Base-by-base conservation (phyloP, 2,113 vertebrate species). In the Pseudorhombus dupliciocellatus region DNA sequence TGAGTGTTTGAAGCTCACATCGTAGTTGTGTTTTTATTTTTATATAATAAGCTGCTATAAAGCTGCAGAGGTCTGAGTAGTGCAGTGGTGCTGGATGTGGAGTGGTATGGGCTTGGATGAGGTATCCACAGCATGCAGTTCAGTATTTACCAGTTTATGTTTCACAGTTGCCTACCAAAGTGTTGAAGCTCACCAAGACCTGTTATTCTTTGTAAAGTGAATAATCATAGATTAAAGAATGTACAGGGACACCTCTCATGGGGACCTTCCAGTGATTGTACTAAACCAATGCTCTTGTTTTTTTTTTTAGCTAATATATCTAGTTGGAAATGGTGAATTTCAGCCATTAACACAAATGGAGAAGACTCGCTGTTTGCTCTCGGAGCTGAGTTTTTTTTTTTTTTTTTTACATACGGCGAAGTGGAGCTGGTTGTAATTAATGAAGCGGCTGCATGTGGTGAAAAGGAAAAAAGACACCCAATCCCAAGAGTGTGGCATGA, bases 161-260 rank as follows among this genome's bases (percentile, higher is more conserved):
- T 92, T 91, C 91, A 92, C 90, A 92, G 90, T 92, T 90, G 91
- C 90, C 91, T 92, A 91, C 88, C 86, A 87, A 91, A 85, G 82
- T 84, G 77, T 92, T 88, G 48, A 84, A 87, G 84, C 85, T 91
- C 85, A 90, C 76, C 84, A 80, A 76, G 44, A 87, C 74, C 78
- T 86, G 84, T 88, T 81, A 79, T 88, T 89, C 81, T 87, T 79
- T 84, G 71, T 89, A 85, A 82, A 30, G 83, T 71, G 60, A 88
- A 83, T 74, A 85, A 91, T 88, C 69, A 71, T 86, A 86, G 84
- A 84, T 77, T 55, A 72, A 90, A 83, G 90, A 91, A 91, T 91
- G 91, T 92, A 89, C 68, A 73, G 74, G 70, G 80, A 80, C 64
- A 77, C 60, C 79, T 88, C 79, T 80, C 22, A 28, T 66, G 66